Conservation (phyloP, 2,888 invertebrate species). For the Tolmerus cingulatus region DNA sequence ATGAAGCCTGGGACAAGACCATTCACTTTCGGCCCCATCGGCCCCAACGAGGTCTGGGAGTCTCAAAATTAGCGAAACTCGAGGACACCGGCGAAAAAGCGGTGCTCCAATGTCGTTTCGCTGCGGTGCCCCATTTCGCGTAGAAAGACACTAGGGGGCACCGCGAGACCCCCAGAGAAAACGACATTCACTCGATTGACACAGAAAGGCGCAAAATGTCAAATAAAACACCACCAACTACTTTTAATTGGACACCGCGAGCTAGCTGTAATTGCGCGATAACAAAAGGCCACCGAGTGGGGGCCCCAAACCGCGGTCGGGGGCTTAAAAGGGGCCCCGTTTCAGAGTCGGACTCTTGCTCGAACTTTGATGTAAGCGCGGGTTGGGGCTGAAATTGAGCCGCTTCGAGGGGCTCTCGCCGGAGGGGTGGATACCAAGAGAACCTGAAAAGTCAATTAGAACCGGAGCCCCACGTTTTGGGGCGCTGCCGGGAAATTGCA, state of each 20-base stretch:
- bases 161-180: background rate
- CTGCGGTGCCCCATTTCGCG: background rate
- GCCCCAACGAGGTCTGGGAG: background rate
- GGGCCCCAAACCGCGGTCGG: background rate
- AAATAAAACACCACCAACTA: background rate
- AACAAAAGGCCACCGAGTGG: background rate
- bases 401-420: background rate
- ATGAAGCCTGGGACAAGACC: background rate
- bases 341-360: background rate
- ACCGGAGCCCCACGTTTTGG: background rate
- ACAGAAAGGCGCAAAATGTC: background rate
- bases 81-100: background rate
- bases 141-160: background rate
- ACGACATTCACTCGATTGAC: background rate
- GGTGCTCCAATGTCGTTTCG: background rate
- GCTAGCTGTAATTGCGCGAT: background rate
- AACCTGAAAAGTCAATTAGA: background rate
- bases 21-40: background rate
- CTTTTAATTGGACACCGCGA: background rate
- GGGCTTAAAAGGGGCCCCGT: background rate
- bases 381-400: background rate
- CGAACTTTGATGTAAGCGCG: background rate
- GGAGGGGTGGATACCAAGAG: background rate
- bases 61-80: background rate
- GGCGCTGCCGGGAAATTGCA: background rate